Percentiles rank a stretch among this genome's conserved stretches.
Evolutionary conservation across 2,113 vertebrate genomes (phyloP).

Genomic region (Prionailurus viverrinus): DNA sequence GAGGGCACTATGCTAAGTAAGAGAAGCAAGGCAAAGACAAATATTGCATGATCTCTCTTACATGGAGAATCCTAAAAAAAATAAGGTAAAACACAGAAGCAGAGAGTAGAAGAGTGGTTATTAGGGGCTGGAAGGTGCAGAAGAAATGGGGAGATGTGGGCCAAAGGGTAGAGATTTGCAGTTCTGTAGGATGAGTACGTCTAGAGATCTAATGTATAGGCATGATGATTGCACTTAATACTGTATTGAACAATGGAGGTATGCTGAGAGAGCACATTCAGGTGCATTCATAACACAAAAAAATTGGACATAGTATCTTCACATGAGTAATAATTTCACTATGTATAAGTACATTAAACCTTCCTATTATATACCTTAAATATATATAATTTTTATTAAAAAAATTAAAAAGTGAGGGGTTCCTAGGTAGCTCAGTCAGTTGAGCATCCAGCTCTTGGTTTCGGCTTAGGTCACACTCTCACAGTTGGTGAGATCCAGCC

Average conservation of each 20-base stretch:
- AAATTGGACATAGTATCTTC: neutral
- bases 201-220: neutral
- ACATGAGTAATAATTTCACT: neutral
- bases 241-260: neutral
- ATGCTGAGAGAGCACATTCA: neutral
- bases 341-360: neutral
- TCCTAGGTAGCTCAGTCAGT: no score
- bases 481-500: no score
- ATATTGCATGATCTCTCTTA: neutral
- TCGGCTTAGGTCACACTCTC: no score
- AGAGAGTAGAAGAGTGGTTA: neutral
- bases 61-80: neutral
- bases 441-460: no score
- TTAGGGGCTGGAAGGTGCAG: neutral
- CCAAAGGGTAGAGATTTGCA: neutral
- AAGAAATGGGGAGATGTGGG: neutral
- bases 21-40: neutral
- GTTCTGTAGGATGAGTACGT: neutral
- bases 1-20: neutral
- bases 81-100: neutral
- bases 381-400: neutral
- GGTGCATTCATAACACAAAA: neutral
- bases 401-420: neutral
- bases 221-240: neutral
- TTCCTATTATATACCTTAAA: neutral